These are phyloP conservation scores for Trilocha varians DNA, from an alignment of 2,888 invertebrate species.

Conservation along the genomic window DNA sequence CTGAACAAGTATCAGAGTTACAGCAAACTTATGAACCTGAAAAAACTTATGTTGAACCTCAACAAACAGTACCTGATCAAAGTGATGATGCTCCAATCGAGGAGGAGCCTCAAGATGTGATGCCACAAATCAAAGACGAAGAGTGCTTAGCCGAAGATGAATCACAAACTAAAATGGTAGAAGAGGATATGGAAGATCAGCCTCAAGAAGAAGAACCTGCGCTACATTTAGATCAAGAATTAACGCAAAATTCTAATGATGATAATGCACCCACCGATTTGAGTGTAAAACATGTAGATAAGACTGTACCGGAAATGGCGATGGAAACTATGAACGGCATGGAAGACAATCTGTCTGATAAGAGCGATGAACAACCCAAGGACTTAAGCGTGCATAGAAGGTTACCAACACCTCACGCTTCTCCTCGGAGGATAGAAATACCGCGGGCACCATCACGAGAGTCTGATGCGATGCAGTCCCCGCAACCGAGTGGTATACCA, in stretches of 20 bases:
- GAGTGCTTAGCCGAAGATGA: background rate
- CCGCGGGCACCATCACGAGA: slow-evolving; percentile 78
- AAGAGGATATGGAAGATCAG: background rate
- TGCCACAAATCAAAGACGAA: slow-evolving; percentile 12
- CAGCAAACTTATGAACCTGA: slow-evolving; percentile 29
- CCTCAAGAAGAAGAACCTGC: background rate
- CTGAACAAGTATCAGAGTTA: slow-evolving; percentile 48
- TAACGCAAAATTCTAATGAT: slow-evolving; percentile 1
- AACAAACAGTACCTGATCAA: slow-evolving; percentile 33
- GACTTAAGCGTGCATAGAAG: slow-evolving; percentile 75
- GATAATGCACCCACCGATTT: slow-evolving; percentile 68
- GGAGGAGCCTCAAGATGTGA: slow-evolving; percentile 15
- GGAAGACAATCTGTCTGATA: slow-evolving; percentile 50
- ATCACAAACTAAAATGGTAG: background rate
- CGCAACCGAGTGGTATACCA: slow-evolving; percentile 81
- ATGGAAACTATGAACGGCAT: slow-evolving; percentile 33
- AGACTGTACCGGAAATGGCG: slow-evolving; percentile 30
- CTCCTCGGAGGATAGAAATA: slow-evolving; percentile 59
- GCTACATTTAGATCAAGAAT: slow-evolving; percentile 4
- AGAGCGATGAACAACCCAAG: slow-evolving; percentile 73
- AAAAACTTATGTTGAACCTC: slow-evolving; percentile 30
- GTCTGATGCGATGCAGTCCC: slow-evolving; percentile 82
- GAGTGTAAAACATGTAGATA: slow-evolving; percentile 50
- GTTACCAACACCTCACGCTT: slow-evolving; percentile 54
- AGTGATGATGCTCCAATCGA: slow-evolving; percentile 29